A percentile compares a stretch with the other conserved stretches of the same genome.
These are phyloP conservation scores for Argyra leucocephala DNA, from an alignment of 2,888 invertebrate species.

Conservation along the genomic window DNA sequence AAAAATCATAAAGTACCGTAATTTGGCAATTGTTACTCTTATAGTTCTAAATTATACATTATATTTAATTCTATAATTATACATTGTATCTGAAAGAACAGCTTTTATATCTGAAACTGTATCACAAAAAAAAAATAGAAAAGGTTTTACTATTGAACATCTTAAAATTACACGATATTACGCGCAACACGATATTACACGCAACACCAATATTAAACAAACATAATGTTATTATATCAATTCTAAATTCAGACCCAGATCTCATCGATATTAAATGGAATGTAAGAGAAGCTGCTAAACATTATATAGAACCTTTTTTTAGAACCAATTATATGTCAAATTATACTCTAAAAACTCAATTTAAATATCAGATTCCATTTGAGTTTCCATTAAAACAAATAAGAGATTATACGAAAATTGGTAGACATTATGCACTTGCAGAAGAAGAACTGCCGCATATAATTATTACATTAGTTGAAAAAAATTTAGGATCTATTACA, in stretches of 20 bases:
- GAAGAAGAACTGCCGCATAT: slow-evolving; percentile 67
- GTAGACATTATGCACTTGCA: slow-evolving; percentile 55
- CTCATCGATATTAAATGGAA: slow-evolving; percentile 58
- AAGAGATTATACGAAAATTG: slow-evolving; percentile 43
- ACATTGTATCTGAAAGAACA: slow-evolving; percentile 49
- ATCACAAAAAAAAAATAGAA: not conserved
- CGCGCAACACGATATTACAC: slow-evolving; percentile 36
- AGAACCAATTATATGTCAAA: slow-evolving; percentile 60
- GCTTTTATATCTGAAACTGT: slow-evolving; percentile 45
- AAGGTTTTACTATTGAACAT: not conserved
- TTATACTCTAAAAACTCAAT: slow-evolving; percentile 78
- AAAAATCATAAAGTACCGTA: too few relatives aligned
- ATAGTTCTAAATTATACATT: too few relatives aligned
- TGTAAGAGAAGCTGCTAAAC: slow-evolving; percentile 58
- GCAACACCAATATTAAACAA: slow-evolving; percentile 51
- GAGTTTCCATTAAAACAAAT: slow-evolving; percentile 63
- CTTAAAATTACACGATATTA: slow-evolving; percentile 10
- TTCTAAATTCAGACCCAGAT: slow-evolving; percentile 75
- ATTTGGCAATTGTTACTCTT: too few relatives aligned
- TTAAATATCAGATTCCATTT: slow-evolving; percentile 72
- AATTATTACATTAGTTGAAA: slow-evolving; percentile 78
- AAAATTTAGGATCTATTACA: slow-evolving; percentile 78
- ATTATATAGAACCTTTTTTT: slow-evolving; percentile 68
- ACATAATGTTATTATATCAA: slow-evolving; percentile 71
- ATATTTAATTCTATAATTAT: too few relatives aligned